These are phyloP conservation scores for Cydia pomonella DNA, from an alignment of 1,140 invertebrate genomes.

Conservation along the genomic window DNA sequence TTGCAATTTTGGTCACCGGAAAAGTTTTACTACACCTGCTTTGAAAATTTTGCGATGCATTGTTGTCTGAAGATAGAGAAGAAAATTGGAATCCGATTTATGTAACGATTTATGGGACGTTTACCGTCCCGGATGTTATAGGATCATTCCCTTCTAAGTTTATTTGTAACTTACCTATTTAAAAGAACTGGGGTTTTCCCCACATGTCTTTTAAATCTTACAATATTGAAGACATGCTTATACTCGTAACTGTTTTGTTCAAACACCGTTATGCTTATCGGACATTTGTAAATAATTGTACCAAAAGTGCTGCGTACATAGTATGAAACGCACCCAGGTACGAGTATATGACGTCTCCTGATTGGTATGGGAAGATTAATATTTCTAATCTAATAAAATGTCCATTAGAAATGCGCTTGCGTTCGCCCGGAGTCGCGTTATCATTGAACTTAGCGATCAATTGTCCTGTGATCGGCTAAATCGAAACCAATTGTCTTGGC, in stretches of 20 bases:
- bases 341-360: neutral
- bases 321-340: no score
- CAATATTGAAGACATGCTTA: no score
- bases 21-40: conserved; percentile 26
- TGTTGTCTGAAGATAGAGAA: conserved; percentile 30
- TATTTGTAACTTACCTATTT: no score
- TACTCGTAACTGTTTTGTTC: no score
- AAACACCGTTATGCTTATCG: no score
- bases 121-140: no score
- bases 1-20: conserved; percentile 34
- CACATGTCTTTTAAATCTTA: no score
- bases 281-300: no score
- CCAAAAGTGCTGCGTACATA: no score
- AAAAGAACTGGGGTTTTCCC: no score
- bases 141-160: no score
- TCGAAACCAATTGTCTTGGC: conserved; percentile 28
- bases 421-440: conserved; percentile 8
- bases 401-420: neutral
- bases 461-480: conserved; percentile 32
- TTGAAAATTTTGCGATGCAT: conserved; percentile 27
- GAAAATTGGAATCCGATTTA: neutral
- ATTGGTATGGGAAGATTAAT: neutral
- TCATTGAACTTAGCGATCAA: conserved; percentile 33
- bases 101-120: no score
- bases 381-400: neutral